Base-by-base conservation (phyloP, 2,113 vertebrate species). In the Siniperca knerii region DNA sequence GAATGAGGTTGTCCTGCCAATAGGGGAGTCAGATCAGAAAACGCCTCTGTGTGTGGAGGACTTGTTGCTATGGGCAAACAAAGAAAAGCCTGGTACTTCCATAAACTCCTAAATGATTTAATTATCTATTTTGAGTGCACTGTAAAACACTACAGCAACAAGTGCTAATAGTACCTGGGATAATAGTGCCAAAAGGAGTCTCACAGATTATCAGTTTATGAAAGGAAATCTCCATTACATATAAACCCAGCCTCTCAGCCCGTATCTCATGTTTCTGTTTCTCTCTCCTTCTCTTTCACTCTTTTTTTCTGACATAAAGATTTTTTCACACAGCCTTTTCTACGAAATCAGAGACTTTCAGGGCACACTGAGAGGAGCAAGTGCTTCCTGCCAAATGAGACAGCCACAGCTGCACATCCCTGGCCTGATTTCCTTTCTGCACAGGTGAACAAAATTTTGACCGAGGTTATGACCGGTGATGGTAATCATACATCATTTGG, bases 401-500 rank as follows among this genome's bases (percentile, higher is more conserved):
- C 44, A 46, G 29, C 61, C 79, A 74, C 89, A 87, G 83, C 84
- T 84, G 86, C 75, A 74, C 75, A 65, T 46, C 87, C 20, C 62
- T 66, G 68, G 81, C 82, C 85, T 75, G 77, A 85, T 89, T 76
- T 84, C 83, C 74, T 87, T 61, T 16, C 74, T 55, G 67, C 86
- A 71, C 67, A 87, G 80, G 89, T 83, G 82, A 87, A 69, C 75
- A 55, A 18, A 23, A 78, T 86, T 83, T n/a, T 85, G 79, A 88
- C 84, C 61, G 29, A 84, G 92, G 89, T 89, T 84, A 54, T 50
- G 77, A 79, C 89, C 75, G 73, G n/a, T 77, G 85, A 84, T 35
- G 70, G 70, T 74, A 79, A 89, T 93, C 81, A 54, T 77, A 76
- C 87, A 89, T 89, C 87, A 81, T 79, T 85, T 60, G 84, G 70